Percentiles rank a stretch among this genome's conserved stretches.
Evolutionary conservation across 2,888 invertebrate genomes (phyloP).

Genomic region (Empis stercorea): DNA sequence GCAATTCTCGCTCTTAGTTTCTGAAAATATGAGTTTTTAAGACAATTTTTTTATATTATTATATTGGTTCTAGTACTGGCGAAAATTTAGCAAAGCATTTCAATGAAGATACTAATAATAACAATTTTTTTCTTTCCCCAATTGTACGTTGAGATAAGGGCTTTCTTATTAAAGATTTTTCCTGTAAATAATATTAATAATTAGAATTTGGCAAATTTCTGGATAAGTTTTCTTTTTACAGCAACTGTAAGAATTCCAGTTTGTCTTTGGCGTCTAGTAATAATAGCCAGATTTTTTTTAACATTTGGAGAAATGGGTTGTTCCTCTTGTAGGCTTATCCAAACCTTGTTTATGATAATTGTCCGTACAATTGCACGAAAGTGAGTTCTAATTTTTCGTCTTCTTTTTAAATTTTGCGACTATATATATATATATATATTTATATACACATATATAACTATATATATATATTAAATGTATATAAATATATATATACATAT

Average conservation of each 20-base stretch:
- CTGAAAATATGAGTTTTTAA: slow-evolving; percentile 34
- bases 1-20: slow-evolving; percentile 48
- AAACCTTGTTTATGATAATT: no score
- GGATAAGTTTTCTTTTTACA: slow-evolving; percentile 27
- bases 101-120: slow-evolving; percentile 44
- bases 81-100: slow-evolving; percentile 50
- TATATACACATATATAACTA: no score
- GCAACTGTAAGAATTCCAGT: slow-evolving; percentile 39
- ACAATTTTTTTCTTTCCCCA: slow-evolving; percentile 46
- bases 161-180: slow-evolving; percentile 47
- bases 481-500: no score
- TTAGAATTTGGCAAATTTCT: slow-evolving; percentile 5
- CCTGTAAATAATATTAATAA: slow-evolving; percentile 33
- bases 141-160: slow-evolving; percentile 42
- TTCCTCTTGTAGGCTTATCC: slow-evolving; percentile 8
- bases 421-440: no score
- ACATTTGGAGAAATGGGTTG: slow-evolving; percentile 17
- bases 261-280: slow-evolving; percentile 39
- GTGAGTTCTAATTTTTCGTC: no score
- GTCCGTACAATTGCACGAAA: no score
- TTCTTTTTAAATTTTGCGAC: no score
- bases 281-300: slow-evolving; percentile 42
- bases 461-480: no score
- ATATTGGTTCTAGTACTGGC: slow-evolving; percentile 27
- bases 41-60: no score